phyloP scores from a whole-genome alignment of 1,140 invertebrate genomes.

The Leptinotarsa defecta region DNA sequence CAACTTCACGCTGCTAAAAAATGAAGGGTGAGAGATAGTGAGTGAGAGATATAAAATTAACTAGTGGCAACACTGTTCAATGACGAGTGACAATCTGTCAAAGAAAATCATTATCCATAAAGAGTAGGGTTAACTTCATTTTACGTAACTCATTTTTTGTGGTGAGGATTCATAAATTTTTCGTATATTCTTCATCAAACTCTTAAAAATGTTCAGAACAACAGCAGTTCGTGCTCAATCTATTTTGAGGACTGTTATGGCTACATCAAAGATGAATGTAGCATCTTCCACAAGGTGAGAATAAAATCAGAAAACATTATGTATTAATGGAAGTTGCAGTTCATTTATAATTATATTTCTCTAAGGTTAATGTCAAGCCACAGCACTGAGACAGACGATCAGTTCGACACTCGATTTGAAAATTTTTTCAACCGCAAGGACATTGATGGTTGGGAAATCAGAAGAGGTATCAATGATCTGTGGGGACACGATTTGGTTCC shows the following conservation, averaged over 20 bases:
- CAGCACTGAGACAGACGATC: constrained; percentile 53
- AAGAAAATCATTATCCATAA: no score
- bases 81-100: no score
- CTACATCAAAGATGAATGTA: constrained; percentile 35
- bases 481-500: constrained; percentile 92
- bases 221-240: constrained; percentile 41
- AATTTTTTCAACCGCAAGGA: constrained; percentile 86
- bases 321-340: background rate
- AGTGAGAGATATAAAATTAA: no score
- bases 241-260: constrained; percentile 39
- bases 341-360: background rate
- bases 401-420: constrained; percentile 68
- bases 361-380: constrained; percentile 48
- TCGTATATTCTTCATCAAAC: background rate
- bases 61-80: no score
- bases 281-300: constrained; percentile 32
- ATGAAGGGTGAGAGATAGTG: no score
- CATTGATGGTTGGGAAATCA: constrained; percentile 96
- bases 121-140: background rate
- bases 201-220: constrained; percentile 50
- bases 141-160: constrained; percentile 16
- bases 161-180: background rate
- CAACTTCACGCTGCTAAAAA: no score
- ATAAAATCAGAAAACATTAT: constrained; percentile 2
- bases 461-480: constrained; percentile 83